Conservation (phyloP, 2,888 invertebrate genomes). For the Oscheius myriophilus region DNA sequence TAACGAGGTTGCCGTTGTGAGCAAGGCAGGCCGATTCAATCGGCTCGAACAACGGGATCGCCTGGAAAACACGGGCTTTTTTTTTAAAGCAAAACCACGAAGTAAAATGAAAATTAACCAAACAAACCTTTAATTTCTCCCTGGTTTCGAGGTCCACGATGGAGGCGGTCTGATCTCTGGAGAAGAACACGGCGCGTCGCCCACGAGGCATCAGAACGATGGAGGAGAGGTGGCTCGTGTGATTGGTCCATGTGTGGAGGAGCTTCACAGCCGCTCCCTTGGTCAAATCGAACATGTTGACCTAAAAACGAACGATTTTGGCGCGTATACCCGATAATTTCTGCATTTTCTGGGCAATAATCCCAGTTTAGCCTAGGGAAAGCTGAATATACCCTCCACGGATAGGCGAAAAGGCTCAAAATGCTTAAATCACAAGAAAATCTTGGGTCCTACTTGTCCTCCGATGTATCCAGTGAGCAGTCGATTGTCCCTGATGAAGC, state of each 20-base stretch:
- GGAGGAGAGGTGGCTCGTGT: constrained; percentile 46
- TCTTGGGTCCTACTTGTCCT: constrained; percentile 40
- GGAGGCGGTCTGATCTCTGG: constrained; percentile 61
- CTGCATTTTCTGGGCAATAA: no score
- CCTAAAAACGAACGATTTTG: background rate
- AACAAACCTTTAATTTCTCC: constrained; percentile 39
- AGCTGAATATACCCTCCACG: no score
- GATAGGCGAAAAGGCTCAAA: no score
- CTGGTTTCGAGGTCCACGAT: constrained; percentile 57
- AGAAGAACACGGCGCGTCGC: constrained; percentile 44
- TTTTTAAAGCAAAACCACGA: background rate
- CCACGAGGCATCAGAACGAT: constrained; percentile 39
- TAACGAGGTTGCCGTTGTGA: constrained; percentile 54
- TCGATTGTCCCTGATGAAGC: constrained; percentile 47
- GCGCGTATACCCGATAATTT: no score
- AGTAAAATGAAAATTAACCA: background rate
- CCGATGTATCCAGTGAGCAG: constrained; percentile 61
- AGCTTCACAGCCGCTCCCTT: constrained; percentile 42
- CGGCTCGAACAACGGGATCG: constrained; percentile 58
- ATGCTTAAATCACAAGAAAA: background rate
- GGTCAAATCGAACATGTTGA: constrained; percentile 52
- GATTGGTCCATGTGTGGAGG: constrained; percentile 49
- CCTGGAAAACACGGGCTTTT: constrained; percentile 29
- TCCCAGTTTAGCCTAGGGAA: no score
- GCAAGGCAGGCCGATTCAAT: constrained; percentile 48